phyloP scores from a whole-genome alignment of 2,888 invertebrate genomes.

The Apantesis nais region DNA sequence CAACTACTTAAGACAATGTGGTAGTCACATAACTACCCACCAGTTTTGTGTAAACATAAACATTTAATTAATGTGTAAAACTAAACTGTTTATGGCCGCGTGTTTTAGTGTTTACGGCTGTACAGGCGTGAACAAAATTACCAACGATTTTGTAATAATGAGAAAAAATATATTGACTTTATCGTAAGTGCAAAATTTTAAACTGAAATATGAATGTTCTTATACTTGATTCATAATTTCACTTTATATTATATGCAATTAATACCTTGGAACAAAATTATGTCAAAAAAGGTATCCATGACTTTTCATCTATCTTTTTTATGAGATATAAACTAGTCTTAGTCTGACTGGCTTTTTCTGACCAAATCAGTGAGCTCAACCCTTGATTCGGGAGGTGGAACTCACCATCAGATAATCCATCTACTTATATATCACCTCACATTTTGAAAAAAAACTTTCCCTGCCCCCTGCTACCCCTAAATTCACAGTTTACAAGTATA shows the following conservation, averaged over 20 bases:
- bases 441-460: too few species aligned
- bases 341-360: background rate
- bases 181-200: background rate
- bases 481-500: too few species aligned
- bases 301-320: too few species aligned
- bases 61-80: conserved; percentile 48
- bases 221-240: too few species aligned
- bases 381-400: too few species aligned
- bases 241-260: too few species aligned
- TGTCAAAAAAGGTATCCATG: too few species aligned
- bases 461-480: too few species aligned
- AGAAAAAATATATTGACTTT: background rate
- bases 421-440: too few species aligned
- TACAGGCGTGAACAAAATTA: conserved; percentile 26
- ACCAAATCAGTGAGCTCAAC: too few species aligned
- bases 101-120: conserved; percentile 34
- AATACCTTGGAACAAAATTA: too few species aligned
- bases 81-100: conserved; percentile 42
- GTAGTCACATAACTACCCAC: conserved; percentile 20
- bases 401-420: background rate
- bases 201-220: background rate
- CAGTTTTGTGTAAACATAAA: conserved; percentile 39
- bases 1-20: conserved; percentile 21
- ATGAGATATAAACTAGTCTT: background rate
- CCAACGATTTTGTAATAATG: background rate